Base-by-base conservation (phyloP, 2,888 invertebrate species). In the Schrankia costaestrigalis region DNA sequence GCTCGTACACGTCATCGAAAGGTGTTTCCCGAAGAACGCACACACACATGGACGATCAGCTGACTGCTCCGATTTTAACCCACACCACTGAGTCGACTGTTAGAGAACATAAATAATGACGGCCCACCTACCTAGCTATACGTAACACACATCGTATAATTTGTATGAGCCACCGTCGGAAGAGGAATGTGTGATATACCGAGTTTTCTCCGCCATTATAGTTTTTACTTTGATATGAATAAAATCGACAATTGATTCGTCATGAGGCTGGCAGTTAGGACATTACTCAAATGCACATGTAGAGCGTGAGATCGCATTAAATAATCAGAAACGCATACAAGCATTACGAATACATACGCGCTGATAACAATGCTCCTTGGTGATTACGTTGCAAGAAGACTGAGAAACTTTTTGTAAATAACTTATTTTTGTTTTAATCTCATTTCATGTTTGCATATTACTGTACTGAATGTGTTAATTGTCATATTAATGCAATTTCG, bases 71-170 rank as follows among this genome's bases (percentile, higher is more conserved):
- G 86, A 87, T 87, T 86, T 85, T 84, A 86, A 86, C 86, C 70
- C 86, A 85, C 85, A 86, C 86, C 76, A 82, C 71, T 66, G 68
- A 74, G 71, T 66, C 69, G 78, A 77, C 79, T 83, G 86, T 85
- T 85, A 85, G 85, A 85, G 85, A 86, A 85, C 86, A 87, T 87
- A 87, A 86, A 87, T 87, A 87, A 87, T 87, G 86, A 86, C 83
- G 79, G 77, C 84, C 83, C 79, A 84, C 82, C 86, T 84, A 86
- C 83, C 82, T 78, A 85, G 74, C 81, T 82, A 84, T 80, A 84
- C 82, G 77, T 81, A 84, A 78, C 78, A 79, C 71, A 74, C 72
- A 70, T 79, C 78, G 85, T 84, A 83, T 82, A 84, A 86, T 86
- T 83, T 84, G 86, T 86, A 81, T 78, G 78, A 80, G 71, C 80